Base-by-base conservation (phyloP, 2,888 invertebrate species). In the Platerodrilus igneus region DNA sequence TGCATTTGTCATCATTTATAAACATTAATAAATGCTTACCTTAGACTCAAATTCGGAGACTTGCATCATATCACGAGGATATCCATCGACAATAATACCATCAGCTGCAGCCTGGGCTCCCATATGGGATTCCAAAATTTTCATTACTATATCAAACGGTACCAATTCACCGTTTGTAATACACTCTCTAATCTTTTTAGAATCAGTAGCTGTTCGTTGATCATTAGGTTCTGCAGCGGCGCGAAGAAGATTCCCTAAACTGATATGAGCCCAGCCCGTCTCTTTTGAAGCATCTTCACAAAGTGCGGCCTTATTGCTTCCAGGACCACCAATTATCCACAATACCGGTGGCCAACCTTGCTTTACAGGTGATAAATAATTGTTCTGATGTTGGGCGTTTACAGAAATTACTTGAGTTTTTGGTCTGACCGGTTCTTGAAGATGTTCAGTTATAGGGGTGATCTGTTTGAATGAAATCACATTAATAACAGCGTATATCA, bases 81-180 rank as follows among this genome's bases (percentile, higher is more conserved):
- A 97, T 0, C 96, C 96, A 58, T 96, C 96, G 37, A 99, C 79
- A 39, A 97, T 79, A 41, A 95, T 81, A 3, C 95, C 94, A 41
- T 76, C 75, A 13, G 79, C 78, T 4, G 78, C 79, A 21, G 70
- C 69, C 43, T 79, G 68, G 2, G 71, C 67, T 0, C 70, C 69
- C 48, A 87, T 74, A 16, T 86, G 81, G 2, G 72, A 76, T 41
- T 86, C 81, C 30, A 96, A 74, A 25, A 93, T 70, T 46, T 79
- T 79, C 63, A 85, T 74, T 1, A 93, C 82, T 21, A 86, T 75
- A 17, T 89, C 88, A 60, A 83, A 72, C 0, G 86, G 79, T 0
- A 83, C 88, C 70, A 91, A 77, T 60, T 92, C 90, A 0, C 93
- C 92, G 0, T 79, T 79, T 25, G 79, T 76, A 46, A 92, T 76